Conservation (phyloP, 23 tunicate species). For the Halocynthia aurantium region DNA sequence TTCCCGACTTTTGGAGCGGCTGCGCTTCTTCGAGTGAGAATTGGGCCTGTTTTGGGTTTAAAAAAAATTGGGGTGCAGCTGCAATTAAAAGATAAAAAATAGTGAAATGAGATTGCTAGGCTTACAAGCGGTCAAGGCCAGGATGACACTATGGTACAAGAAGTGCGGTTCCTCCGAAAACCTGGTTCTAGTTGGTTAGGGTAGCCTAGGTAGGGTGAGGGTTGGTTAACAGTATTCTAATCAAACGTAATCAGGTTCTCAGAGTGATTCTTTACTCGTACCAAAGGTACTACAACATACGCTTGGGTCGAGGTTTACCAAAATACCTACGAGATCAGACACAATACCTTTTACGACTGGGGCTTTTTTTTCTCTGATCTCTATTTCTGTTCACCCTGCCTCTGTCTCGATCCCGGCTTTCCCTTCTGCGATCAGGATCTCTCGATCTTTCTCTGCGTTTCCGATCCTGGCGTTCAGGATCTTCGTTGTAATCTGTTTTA, state of each 20-base stretch:
- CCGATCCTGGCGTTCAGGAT: conserved; percentile 1
- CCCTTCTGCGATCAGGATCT: conserved; percentile 31
- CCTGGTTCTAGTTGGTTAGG: too few relatives aligned
- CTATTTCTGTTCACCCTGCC: conserved; percentile 32
- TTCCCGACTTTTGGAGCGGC: conserved; percentile 15
- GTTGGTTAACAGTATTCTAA: too few relatives aligned
- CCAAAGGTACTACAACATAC: too few relatives aligned
- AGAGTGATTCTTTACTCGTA: too few relatives aligned
- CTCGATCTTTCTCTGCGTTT: conserved; percentile 21
- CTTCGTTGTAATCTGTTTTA: too few relatives aligned
- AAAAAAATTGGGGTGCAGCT: conserved; percentile 60
- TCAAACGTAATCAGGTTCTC: too few relatives aligned
- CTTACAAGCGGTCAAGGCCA: too few relatives aligned
- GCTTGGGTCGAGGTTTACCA: too few relatives aligned
- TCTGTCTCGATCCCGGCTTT: conserved; percentile 48
- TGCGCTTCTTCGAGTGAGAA: conserved; percentile 60
- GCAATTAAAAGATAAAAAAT: conserved; percentile 63
- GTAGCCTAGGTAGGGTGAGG: too few relatives aligned
- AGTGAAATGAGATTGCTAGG: neutral
- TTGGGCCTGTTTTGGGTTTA: conserved; percentile 92
- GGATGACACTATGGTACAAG: too few relatives aligned
- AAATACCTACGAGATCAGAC: neutral
- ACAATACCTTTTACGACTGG: neutral
- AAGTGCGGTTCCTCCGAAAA: too few relatives aligned
- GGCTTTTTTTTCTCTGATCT: neutral